phyloP scores from a whole-genome alignment of 1,140 invertebrate genomes.

The Babylonia areolata region DNA sequence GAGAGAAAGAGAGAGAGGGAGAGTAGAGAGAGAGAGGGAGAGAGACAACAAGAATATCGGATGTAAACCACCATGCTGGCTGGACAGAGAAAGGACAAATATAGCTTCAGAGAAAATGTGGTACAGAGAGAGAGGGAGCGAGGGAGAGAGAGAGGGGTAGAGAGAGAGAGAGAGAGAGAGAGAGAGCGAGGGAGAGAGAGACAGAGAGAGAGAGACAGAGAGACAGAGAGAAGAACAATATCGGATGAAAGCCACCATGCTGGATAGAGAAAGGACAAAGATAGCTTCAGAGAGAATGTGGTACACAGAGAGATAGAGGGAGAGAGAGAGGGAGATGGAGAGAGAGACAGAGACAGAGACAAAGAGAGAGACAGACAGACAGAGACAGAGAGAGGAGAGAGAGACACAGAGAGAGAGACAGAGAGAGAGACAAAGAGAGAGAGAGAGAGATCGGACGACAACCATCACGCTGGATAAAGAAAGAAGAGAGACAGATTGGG shows the following conservation, averaged over 20 bases:
- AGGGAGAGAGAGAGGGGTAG: not conserved
- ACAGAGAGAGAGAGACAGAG: not conserved
- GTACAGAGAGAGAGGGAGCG: not conserved
- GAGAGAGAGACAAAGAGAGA: not conserved
- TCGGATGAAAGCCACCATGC: too few species aligned
- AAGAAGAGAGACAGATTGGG: not conserved
- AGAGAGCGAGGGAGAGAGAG: not conserved
- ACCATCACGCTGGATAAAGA: too few species aligned
- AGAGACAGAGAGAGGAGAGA: not conserved
- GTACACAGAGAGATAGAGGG: not conserved
- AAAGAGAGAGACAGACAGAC: not conserved
- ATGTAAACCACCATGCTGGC: too few species aligned
- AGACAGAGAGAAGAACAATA: not conserved
- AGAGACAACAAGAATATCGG: too few species aligned
- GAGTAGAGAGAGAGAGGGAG: too few species aligned
- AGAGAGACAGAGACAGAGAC: not conserved
- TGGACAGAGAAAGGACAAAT: not conserved
- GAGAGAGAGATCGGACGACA: too few species aligned
- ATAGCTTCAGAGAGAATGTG: not conserved
- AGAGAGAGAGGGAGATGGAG: not conserved
- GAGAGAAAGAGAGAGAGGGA: too few species aligned
- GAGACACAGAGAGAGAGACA: not conserved
- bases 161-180: conserved; percentile 11
- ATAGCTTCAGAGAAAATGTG: not conserved
- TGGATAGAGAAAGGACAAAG: not conserved